A percentile compares a stretch with the other conserved stretches of the same genome.
Conservation (phyloP, 2,888 invertebrate species). For the Gandaritis pyraliata region DNA sequence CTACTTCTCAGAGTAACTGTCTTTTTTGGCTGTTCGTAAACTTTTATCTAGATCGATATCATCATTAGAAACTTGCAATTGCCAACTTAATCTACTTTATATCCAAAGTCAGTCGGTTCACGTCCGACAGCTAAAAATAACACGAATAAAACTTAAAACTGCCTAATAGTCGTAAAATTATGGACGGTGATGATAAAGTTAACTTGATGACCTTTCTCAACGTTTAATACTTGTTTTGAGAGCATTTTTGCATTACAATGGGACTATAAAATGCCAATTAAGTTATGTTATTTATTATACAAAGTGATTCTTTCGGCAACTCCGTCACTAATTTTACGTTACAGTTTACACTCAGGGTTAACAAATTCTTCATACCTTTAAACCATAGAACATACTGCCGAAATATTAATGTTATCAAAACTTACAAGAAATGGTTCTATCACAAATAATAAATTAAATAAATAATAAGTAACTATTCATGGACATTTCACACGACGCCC, state of each 20-base stretch:
- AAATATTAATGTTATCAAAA: no score
- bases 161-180: conserved; percentile 35
- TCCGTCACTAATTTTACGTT: conserved; percentile 34
- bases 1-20: conserved; percentile 2
- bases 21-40: conserved; percentile 24
- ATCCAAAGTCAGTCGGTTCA: conserved; percentile 20
- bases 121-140: conserved; percentile 29
- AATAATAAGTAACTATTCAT: no score
- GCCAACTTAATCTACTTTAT: conserved; percentile 18
- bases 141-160: conserved; percentile 22
- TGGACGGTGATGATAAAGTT: conserved; percentile 46
- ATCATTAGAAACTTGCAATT: conserved; percentile 32
- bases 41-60: conserved; percentile 32
- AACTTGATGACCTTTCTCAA: conserved; percentile 50
- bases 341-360: conserved; percentile 28
- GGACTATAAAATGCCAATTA: conserved; percentile 50
- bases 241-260: conserved; percentile 51
- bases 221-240: conserved; percentile 48
- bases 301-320: conserved; percentile 44
- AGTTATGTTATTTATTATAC: conserved; percentile 43
- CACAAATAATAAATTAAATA: no score
- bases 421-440: no score
- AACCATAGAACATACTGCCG: no score
- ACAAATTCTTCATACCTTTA: conserved; percentile 6
- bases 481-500: no score